Evolutionary conservation across 2,888 invertebrate species (phyloP).

Genomic region (Drosophila melanosoma): DNA sequence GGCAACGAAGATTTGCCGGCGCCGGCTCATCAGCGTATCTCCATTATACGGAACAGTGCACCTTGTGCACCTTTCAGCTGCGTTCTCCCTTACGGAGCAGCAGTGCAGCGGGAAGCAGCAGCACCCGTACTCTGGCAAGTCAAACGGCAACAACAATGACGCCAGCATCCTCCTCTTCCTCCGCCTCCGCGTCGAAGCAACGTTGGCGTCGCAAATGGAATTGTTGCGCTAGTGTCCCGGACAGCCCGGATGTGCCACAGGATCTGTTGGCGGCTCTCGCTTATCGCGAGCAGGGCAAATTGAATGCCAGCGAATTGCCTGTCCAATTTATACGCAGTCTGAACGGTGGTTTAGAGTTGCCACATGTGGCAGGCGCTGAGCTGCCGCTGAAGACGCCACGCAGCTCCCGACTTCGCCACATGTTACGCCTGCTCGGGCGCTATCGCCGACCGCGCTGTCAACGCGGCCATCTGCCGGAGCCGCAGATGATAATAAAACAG

Average conservation of each 20-base stretch:
- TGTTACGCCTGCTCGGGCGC: conserved; percentile 84
- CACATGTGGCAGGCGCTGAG: conserved; percentile 29
- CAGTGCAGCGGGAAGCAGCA: conserved; percentile 49
- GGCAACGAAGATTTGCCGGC: conserved; percentile 37
- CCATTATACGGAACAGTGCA: conserved; percentile 84
- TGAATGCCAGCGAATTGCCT: conserved; percentile 74
- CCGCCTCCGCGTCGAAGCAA: conserved; percentile 82
- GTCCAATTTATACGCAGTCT: conserved; percentile 61
- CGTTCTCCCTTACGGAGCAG: conserved; percentile 72
- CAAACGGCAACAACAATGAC: conserved; percentile 34
- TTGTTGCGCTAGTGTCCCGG: conserved; percentile 87
- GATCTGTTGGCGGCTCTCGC: conserved; percentile 85
- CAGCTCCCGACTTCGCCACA: conserved; percentile 80
- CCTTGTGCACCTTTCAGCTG: conserved; percentile 84
- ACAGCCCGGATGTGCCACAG: conserved; percentile 87
- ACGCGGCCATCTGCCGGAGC: conserved; percentile 58
- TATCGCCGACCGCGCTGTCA: conserved; percentile 84
- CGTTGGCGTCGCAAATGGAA: conserved; percentile 87
- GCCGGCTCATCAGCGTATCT: conserved; percentile 65
- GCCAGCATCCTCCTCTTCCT: conserved; percentile 1
- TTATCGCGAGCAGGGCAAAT: conserved; percentile 71
- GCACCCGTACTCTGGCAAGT: conserved; percentile 55
- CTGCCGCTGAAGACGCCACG: conserved; percentile 58
- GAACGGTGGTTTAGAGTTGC: conserved; percentile 51
- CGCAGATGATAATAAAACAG: conserved; percentile 76